Evolutionary conservation across 2,113 vertebrate genomes (phyloP).

Genomic region (Hypomesus transpacificus): DNA sequence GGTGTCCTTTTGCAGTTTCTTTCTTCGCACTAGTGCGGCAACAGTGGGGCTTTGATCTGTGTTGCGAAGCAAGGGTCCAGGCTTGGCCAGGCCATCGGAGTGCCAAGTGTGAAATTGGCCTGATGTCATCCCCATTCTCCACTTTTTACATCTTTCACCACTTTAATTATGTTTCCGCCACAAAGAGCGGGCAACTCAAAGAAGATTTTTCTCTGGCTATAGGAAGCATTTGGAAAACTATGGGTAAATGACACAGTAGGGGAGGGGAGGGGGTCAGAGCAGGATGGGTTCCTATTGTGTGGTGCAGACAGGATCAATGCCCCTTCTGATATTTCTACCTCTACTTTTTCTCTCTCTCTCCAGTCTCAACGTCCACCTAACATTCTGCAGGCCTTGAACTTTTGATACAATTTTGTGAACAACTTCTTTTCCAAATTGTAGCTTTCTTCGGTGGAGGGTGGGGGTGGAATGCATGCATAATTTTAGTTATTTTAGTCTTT

Average conservation of each 20-base stretch:
- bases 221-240: constrained; percentile 86
- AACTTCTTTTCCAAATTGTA: too few species aligned
- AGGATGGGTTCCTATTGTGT: constrained; percentile 60
- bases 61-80: constrained; percentile 84
- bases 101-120: constrained; percentile 97
- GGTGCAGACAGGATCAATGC: constrained; percentile 57
- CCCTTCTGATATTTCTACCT: constrained; percentile 81
- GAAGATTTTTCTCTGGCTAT: constrained; percentile 91
- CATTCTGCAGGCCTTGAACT: background rate
- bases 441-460: too few species aligned
- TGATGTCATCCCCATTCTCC: constrained; percentile 97
- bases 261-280: constrained; percentile 48
- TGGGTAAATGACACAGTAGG: constrained; percentile 80
- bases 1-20: constrained; percentile 74
- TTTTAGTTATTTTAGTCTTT: too few species aligned
- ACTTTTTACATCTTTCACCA: constrained; percentile 87
- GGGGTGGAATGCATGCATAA: too few species aligned
- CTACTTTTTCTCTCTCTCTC: constrained; percentile 52
- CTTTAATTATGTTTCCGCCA: constrained; percentile 98
- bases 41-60: constrained; percentile 94
- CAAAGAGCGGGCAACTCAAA: constrained; percentile 87
- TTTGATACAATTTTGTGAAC: constrained; percentile 5
- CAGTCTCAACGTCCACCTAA: background rate
- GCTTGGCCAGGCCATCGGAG: constrained; percentile 85
- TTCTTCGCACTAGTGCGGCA: constrained; percentile 73